Conservation (phyloP, 1,140 invertebrate genomes). For the Octopus sinensis region DNA sequence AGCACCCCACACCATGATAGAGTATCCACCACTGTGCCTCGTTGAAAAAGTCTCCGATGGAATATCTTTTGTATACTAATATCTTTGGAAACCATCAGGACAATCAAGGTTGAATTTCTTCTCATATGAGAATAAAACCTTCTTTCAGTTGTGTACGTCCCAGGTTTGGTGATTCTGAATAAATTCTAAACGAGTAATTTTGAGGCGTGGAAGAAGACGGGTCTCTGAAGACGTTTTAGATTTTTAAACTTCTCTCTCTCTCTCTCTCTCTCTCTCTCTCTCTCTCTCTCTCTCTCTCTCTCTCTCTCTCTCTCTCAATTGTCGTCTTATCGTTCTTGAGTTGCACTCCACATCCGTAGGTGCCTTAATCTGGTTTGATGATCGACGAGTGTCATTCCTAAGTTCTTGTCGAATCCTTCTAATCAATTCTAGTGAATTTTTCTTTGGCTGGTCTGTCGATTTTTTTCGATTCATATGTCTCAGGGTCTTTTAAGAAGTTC, state of each 20-base stretch:
- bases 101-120: too few relatives aligned
- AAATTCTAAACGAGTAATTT: too few relatives aligned
- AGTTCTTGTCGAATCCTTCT: background rate
- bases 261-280: too few relatives aligned
- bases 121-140: too few relatives aligned
- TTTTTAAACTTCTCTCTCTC: too few relatives aligned
- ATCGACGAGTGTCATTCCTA: background rate
- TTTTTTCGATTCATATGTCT: background rate
- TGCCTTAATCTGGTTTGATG: background rate
- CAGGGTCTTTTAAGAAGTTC: background rate
- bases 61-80: background rate
- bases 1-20: background rate
- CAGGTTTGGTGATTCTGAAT: too few relatives aligned
- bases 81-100: background rate
- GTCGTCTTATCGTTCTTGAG: background rate
- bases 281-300: too few relatives aligned
- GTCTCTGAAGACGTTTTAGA: too few relatives aligned
- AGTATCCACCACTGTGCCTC: background rate
- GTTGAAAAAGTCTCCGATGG: background rate
- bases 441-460: background rate
- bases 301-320: too few relatives aligned
- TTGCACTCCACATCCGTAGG: background rate
- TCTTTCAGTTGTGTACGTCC: too few relatives aligned
- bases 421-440: background rate
- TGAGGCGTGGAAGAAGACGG: too few relatives aligned